Evolutionary conservation across 2,797 vertebrate genomes (phyloP).

Genomic region (Sus cebifrons): DNA sequence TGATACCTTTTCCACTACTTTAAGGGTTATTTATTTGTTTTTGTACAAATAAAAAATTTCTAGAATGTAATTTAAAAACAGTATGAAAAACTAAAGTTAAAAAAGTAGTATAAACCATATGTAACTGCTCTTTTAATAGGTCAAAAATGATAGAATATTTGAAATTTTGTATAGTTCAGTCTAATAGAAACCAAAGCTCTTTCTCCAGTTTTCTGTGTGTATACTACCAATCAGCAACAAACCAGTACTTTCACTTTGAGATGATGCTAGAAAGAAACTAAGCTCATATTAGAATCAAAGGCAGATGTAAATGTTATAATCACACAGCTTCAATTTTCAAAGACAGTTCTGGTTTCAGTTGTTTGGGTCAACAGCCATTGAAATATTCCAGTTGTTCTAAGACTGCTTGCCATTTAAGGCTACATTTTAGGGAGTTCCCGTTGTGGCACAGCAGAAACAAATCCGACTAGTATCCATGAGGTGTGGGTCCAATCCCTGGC

Average conservation of each 20-base stretch:
- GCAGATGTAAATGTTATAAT: background rate
- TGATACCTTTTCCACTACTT: background rate
- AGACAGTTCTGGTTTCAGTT: background rate
- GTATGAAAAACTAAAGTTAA: background rate
- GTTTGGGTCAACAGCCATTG: background rate
- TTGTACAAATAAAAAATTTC: background rate
- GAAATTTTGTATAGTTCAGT: conserved; percentile 10
- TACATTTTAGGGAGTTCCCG: too few relatives aligned
- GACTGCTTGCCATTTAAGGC: too few relatives aligned
- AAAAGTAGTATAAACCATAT: conserved; percentile 32
- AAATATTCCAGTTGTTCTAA: background rate
- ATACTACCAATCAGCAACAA: background rate
- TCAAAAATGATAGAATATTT: conserved; percentile 52
- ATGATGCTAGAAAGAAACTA: conserved; percentile 43
- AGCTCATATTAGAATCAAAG: background rate
- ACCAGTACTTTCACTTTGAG: background rate
- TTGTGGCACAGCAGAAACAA: too few relatives aligned
- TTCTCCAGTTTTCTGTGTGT: background rate
- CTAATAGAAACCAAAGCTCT: conserved; percentile 30
- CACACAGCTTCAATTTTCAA: background rate
- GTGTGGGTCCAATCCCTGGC: too few relatives aligned
- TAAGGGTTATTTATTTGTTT: background rate
- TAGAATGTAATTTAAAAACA: conserved; percentile 30
- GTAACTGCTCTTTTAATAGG: background rate
- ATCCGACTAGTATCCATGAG: too few relatives aligned